Evolutionary conservation across 2,113 vertebrate genomes (phyloP).

Genomic region (Cacatua alba): DNA sequence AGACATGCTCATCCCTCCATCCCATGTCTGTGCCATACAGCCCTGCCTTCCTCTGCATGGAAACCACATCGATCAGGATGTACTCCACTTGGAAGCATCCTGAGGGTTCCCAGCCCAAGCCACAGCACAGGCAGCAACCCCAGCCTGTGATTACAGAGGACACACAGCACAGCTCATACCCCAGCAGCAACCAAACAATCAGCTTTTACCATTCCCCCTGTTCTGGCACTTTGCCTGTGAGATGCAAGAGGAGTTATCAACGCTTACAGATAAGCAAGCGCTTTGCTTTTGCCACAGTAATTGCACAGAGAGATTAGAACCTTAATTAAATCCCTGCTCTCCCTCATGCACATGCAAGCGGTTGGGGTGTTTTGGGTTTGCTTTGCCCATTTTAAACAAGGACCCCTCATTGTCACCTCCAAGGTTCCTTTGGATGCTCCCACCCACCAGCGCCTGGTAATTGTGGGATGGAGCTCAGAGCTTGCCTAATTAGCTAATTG

Average conservation of each 20-base stretch:
- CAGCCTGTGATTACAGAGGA: accelerated
- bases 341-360: neutral
- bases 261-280: neutral
- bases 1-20: accelerated
- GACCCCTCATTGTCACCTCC: accelerated
- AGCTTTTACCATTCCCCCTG: neutral
- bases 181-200: accelerated
- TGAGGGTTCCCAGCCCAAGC: neutral
- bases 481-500: conserved; percentile 17
- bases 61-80: accelerated
- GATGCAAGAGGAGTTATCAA: neutral
- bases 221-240: neutral
- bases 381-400: neutral
- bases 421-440: neutral
- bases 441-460: neutral
- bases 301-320: neutral
- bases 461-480: neutral
- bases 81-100: neutral
- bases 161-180: neutral
- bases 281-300: neutral
- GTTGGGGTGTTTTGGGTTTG: neutral
- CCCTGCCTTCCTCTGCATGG: neutral
- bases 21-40: accelerated
- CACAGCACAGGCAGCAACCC: neutral
- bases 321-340: neutral